Conservation (phyloP, 2,797 vertebrate species). For the Dromococcyx pavoninus region DNA sequence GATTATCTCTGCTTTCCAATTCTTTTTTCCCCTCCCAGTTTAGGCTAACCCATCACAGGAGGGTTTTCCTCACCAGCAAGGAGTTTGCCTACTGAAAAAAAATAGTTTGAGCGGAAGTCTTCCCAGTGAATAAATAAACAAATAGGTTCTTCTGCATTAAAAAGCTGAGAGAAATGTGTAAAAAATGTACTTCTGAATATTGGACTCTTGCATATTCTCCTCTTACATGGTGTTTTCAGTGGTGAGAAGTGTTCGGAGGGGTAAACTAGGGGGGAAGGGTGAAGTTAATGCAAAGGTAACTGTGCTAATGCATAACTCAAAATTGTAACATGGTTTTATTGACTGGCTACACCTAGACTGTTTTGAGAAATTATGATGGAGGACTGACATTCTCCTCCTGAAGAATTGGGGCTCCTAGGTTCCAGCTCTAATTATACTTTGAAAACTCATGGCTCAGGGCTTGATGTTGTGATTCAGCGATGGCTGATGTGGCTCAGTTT, state of each 20-base stretch:
- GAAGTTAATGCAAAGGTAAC: not conserved
- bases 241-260: not conserved
- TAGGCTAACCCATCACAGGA: not conserved
- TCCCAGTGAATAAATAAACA: not conserved
- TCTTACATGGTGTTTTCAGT: not conserved
- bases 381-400: not conserved
- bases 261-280: not conserved
- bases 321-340: not conserved
- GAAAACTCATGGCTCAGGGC: not conserved
- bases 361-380: not conserved
- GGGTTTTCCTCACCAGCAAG: fast-evolving
- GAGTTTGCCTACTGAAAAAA: not conserved
- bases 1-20: not conserved
- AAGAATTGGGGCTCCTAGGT: not conserved
- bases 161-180: not conserved
- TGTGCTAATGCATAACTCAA: not conserved
- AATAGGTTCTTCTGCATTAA: not conserved
- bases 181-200: not conserved
- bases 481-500: not conserved
- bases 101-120: not conserved
- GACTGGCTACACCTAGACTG: not conserved
- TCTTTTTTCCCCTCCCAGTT: not conserved
- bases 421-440: not conserved
- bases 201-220: not conserved
- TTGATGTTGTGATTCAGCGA: not conserved